A percentile compares a stretch with the other conserved stretches of the same genome.
Conservation (phyloP, 2,113 vertebrate genomes). For the Poecile atricapillus region DNA sequence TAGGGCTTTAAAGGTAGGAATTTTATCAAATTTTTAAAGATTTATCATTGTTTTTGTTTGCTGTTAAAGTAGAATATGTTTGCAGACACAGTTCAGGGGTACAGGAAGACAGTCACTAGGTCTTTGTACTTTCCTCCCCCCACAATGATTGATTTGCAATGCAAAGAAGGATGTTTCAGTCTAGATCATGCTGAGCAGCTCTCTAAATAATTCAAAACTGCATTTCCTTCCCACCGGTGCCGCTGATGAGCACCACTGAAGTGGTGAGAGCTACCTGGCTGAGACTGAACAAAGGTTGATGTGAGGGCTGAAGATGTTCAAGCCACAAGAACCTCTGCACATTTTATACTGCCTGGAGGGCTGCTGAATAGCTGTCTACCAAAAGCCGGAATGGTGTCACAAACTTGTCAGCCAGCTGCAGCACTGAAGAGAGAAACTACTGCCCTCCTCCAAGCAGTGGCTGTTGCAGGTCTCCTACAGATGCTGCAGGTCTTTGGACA, state of each 20-base stretch:
- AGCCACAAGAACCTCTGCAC: background rate
- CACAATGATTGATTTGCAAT: background rate
- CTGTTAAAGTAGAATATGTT: background rate
- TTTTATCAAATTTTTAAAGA: background rate
- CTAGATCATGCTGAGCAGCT: background rate
- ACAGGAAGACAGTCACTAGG: background rate
- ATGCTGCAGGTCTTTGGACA: background rate
- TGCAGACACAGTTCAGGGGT: background rate
- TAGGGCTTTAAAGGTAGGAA: background rate
- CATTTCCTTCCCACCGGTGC: background rate
- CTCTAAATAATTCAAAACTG: background rate
- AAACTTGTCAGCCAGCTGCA: background rate
- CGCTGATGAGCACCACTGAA: background rate
- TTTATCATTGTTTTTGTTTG: background rate
- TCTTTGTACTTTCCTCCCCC: background rate
- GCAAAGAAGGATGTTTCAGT: background rate
- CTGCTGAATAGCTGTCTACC: background rate
- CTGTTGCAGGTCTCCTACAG: background rate
- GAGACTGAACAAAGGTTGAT: background rate
- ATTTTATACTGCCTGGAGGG: background rate
- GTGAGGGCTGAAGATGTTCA: background rate
- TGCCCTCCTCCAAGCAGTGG: accelerated
- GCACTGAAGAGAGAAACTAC: background rate
- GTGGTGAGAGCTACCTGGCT: background rate
- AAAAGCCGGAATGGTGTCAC: background rate